phyloP scores from a whole-genome alignment of 2,888 invertebrate genomes.

The Latrodectus elegans region DNA sequence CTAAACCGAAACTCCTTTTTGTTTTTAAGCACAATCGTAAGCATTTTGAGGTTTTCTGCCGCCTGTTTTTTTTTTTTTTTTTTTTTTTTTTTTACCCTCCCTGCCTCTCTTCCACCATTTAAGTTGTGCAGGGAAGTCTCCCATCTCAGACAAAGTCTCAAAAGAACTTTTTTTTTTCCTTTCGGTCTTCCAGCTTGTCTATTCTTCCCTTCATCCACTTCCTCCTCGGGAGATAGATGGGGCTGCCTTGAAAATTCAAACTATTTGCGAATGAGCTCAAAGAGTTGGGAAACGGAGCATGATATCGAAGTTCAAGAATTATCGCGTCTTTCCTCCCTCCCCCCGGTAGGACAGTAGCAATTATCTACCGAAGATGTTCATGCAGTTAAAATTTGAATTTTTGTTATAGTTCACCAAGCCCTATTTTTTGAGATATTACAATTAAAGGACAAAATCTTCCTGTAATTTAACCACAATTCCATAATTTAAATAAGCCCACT shows the following conservation, averaged over 20 bases:
- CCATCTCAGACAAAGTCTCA: not conserved
- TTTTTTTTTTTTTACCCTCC: not conserved
- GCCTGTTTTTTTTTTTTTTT: not conserved
- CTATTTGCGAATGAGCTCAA: not conserved
- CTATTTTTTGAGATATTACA: too few relatives aligned
- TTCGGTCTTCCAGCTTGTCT: not conserved
- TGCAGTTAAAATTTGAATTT: too few relatives aligned
- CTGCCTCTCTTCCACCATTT: not conserved
- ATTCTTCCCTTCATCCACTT: not conserved
- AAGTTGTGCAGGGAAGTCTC: not conserved
- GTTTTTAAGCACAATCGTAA: conserved; percentile 57
- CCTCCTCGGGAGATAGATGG: not conserved
- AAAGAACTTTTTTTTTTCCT: conserved; percentile 6
- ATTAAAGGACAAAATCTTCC: too few relatives aligned
- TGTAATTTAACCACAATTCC: too few relatives aligned
- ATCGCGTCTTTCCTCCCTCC: too few relatives aligned
- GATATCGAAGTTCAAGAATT: too few relatives aligned
- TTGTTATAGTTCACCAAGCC: too few relatives aligned
- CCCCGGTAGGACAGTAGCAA: too few relatives aligned
- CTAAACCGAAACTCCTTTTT: conserved; percentile 60
- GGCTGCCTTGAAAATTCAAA: not conserved
- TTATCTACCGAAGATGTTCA: too few relatives aligned
- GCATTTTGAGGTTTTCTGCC: conserved; percentile 61
- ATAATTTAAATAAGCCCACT: too few relatives aligned
- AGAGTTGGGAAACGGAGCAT: not conserved